Base-by-base conservation (phyloP, 2,113 vertebrate species). In the Gallinago media region DNA sequence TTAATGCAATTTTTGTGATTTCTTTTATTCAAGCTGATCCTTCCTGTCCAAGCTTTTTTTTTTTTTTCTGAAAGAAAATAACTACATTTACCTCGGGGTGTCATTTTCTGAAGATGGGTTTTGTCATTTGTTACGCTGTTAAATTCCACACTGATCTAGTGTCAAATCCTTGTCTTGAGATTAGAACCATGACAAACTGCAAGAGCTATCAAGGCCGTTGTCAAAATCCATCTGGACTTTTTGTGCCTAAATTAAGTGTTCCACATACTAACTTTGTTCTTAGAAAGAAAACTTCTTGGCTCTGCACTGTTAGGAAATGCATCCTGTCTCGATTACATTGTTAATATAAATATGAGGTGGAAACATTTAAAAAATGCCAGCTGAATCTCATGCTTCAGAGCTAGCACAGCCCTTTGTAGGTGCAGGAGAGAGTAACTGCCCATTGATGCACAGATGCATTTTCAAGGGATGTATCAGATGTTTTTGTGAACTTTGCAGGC, bases 371-470 rank as follows among this genome's bases (percentile, higher is more conserved):
- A 55, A 71, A 38, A 62, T 36, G 23, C n/a, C 50, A 67, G 8
- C 49, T 54, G 71, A 21, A 50, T 59, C 12, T 78, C 16, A 16
- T 9, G 2, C 8, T 68, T 25, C 62, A 23, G 54, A 32, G 54
- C 34, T 58, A 67, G 38, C 27, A 27, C 12, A 40, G 56, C 25
- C 58, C 25, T 66, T n/a, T 26, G 50, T 3, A 50, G 38, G 8
- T 38, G 52, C 62, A 72, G 85, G 23, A 54, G 29, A 42, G 34
- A 36, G 36, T 26, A 27, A 15, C 38, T 18, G 36, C 27, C 42
- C 26, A 11, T 6, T 0, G 1, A 12, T 1, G 26, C 65, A 72
- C 34, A 19, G 32, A 10, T 1, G 3, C 0, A 0, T 76, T 62
- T 77, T 20, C 13, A 27, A 34, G 59, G 32, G 46, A 13, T 21